Evolutionary conservation across 1,140 invertebrate species (phyloP), one percentile per base, ranked within the genome.

Genomic region (Brachionus paranguensis): DNA sequence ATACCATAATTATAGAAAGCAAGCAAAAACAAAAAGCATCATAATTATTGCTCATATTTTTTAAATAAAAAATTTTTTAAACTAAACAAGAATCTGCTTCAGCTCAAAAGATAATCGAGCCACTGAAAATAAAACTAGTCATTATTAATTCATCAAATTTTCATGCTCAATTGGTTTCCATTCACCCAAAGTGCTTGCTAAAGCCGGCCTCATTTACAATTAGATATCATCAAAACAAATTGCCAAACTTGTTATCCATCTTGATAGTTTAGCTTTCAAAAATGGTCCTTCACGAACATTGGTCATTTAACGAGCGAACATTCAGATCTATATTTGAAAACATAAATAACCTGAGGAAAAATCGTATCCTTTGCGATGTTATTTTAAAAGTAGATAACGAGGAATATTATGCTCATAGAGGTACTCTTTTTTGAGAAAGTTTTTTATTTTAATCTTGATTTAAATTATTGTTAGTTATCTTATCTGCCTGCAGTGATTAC

Each of bases 341-440:
- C 12, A 89, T 89, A 87, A 89, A 89, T 84, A 87, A 85, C 24
- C 85, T 88, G 17, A 85, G 88, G 3, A 88, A 88, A 84, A 84
- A 85, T 3, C 84, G 87, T 60, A 86, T 86, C 17, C 45, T 86
- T 7, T 86, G 85, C 47, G 84, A 86, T 65, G 85, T 86, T 33
- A 81, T 81, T 27, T 68, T 86, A 17, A 79, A 78, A 53, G 84
- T 86, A 7, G 78, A 85, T 5, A 64, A 74, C 14, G 37, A 76
- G 29, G 79, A 85, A 33, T 86, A 85, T 55, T 84, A 85, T 29
- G 85, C 84, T 27, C 85, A 86, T 79, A 43, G 79, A 27, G 72
- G 72, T 76, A 50, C 33, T 76, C 27, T 17, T 50, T 76, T 76
- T 76, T 27, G 4, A n/a, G 3, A 1, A 20, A 76, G 50, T 14